Evolutionary conservation across 2,888 invertebrate genomes (phyloP).

Genomic region (Lordiphosa andalusiaca): DNA sequence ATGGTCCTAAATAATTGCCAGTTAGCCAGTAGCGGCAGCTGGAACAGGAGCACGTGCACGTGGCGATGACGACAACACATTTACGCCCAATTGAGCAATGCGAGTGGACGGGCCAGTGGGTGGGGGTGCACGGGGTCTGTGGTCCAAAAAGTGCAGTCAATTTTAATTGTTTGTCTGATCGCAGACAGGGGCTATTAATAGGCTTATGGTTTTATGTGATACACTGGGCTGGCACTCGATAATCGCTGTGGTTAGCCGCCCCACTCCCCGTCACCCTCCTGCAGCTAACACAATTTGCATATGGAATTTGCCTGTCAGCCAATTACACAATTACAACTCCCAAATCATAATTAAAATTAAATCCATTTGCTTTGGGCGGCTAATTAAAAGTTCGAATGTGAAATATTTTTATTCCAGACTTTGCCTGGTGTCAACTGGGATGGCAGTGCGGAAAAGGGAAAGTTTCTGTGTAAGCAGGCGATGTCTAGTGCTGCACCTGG

Average conservation of each 20-base stretch:
- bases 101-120: background rate
- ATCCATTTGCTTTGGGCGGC: slow-evolving; percentile 30
- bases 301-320: slow-evolving; percentile 45
- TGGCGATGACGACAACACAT: slow-evolving; percentile 44
- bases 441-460: slow-evolving; percentile 44
- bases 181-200: slow-evolving; percentile 71
- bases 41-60: slow-evolving; percentile 40
- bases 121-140: slow-evolving; percentile 20
- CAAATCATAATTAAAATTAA: slow-evolving; percentile 64
- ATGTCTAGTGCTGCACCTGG: slow-evolving; percentile 44
- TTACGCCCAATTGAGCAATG: slow-evolving; percentile 63
- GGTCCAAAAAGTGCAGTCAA: slow-evolving; percentile 67
- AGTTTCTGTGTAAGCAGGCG: slow-evolving; percentile 54
- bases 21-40: slow-evolving; percentile 17
- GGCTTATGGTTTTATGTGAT: slow-evolving; percentile 67
- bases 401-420: slow-evolving; percentile 38
- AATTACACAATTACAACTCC: slow-evolving; percentile 43
- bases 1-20: slow-evolving; percentile 28
- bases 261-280: slow-evolving; percentile 12
- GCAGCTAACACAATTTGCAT: slow-evolving; percentile 61
- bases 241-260: slow-evolving; percentile 55
- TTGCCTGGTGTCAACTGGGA: slow-evolving; percentile 48
- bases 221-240: slow-evolving; percentile 54
- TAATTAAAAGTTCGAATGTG: slow-evolving; percentile 36
- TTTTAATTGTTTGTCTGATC: slow-evolving; percentile 72